Conservation (phyloP, 2,113 vertebrate genomes). For the Salvator merianae region DNA sequence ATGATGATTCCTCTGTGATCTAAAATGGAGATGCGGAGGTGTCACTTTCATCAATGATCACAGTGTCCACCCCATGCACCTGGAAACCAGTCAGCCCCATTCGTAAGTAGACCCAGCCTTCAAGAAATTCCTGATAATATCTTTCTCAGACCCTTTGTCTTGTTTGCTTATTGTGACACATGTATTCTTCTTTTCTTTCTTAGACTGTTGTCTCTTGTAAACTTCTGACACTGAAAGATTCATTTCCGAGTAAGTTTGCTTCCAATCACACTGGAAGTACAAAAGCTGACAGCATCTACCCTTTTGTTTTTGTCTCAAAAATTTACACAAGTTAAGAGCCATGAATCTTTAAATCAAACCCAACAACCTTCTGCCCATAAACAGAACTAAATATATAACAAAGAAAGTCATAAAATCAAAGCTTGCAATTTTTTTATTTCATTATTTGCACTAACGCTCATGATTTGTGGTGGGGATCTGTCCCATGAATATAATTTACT, state of each 20-base stretch:
- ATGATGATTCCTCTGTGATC: too few relatives aligned
- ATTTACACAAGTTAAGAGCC: neutral
- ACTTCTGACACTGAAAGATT: too few relatives aligned
- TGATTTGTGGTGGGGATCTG: conserved; percentile 27
- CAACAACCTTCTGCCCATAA: conserved; percentile 6
- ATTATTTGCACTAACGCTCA: conserved; percentile 24
- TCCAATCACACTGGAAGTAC: neutral
- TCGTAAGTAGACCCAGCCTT: too few relatives aligned
- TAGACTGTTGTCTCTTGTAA: too few relatives aligned
- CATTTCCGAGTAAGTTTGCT: neutral
- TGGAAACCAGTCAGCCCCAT: too few relatives aligned
- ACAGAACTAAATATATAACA: neutral
- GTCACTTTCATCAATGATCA: too few relatives aligned
- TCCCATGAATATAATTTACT: conserved; percentile 34
- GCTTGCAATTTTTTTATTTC: conserved; percentile 26
- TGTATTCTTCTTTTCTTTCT: too few relatives aligned
- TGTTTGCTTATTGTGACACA: too few relatives aligned
- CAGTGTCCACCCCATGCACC: too few relatives aligned
- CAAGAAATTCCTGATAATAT: too few relatives aligned
- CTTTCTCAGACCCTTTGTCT: too few relatives aligned
- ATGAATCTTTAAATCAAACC: conserved; percentile 1
- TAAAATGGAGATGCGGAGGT: too few relatives aligned
- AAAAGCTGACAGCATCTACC: neutral
- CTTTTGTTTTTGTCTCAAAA: conserved; percentile 3
- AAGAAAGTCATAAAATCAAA: conserved; percentile 5